Evolutionary conservation across 2,797 vertebrate species (phyloP).

Genomic region (Enteromius argenteus): DNA sequence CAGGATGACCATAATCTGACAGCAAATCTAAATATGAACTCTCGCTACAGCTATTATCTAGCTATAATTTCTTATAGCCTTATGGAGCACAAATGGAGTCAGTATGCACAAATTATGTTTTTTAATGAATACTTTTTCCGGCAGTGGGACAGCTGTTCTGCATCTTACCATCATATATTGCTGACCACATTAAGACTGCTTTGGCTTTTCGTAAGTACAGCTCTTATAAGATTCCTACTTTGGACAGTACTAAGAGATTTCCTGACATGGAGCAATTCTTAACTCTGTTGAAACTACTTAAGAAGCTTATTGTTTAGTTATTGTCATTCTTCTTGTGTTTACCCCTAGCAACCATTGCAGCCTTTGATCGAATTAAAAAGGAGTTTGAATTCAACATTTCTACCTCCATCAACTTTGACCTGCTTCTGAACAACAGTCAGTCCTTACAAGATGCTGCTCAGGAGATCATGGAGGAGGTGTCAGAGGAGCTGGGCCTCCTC

Average conservation of each 20-base stretch:
- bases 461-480: constrained; percentile 80
- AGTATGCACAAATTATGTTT: not conserved
- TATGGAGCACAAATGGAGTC: not conserved
- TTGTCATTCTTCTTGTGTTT: constrained; percentile 3
- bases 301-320: not conserved
- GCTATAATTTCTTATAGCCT: not conserved
- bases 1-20: constrained; percentile 28
- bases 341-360: constrained; percentile 70
- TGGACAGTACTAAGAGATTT: constrained; percentile 3
- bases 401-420: constrained; percentile 69
- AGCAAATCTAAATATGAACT: constrained; percentile 58
- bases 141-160: constrained; percentile 78
- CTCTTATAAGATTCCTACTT: not conserved
- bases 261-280: not conserved
- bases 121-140: constrained; percentile 30
- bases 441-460: constrained; percentile 79
- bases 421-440: constrained; percentile 78
- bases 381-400: constrained; percentile 91
- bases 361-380: constrained; percentile 76
- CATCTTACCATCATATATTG: constrained; percentile 76
- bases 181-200: constrained; percentile 62
- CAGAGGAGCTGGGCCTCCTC: constrained; percentile 62
- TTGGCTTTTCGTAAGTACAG: constrained; percentile 66
- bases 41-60: not conserved
- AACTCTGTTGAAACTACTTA: not conserved